A percentile compares a stretch with the other conserved stretches of the same genome.
Conservation (phyloP, 64 coral and sea anemone species). For the Montipora cactus region DNA sequence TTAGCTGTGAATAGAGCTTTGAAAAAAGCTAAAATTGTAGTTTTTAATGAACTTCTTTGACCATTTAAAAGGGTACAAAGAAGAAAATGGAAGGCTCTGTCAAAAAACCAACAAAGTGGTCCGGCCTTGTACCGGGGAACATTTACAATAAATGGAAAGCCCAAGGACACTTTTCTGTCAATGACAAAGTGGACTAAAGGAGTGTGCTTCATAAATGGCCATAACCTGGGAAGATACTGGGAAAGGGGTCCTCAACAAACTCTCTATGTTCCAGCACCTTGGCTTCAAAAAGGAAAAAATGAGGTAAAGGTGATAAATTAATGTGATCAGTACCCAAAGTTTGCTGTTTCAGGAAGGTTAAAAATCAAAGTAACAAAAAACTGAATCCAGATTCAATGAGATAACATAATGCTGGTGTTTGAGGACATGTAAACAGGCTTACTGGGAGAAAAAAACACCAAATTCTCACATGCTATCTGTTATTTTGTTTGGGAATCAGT, state of each 20-base stretch:
- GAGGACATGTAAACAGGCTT: no score
- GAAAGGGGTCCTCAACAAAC: conserved; percentile 83
- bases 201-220: conserved; percentile 87
- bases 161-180: conserved; percentile 78
- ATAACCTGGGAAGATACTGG: conserved; percentile 92
- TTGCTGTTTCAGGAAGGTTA: not conserved
- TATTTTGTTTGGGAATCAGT: no score
- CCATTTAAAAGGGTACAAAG: conserved; percentile 40
- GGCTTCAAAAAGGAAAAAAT: conserved; percentile 71
- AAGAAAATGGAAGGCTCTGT: conserved; percentile 48
- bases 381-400: no score
- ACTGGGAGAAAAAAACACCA: no score
- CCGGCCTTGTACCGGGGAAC: conserved; percentile 64
- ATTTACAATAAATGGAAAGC: conserved; percentile 59
- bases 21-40: no score
- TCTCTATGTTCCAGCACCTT: conserved; percentile 82
- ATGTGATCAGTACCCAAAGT: no score
- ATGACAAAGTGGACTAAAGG: conserved; percentile 88
- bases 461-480: no score
- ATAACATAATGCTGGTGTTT: no score
- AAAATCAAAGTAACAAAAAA: not conserved
- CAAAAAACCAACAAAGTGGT: not conserved
- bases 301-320: conserved; percentile 33
- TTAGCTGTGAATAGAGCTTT: no score
- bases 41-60: not conserved